phyloP scores from a whole-genome alignment of 1,140 invertebrate species.

The Aphis gossypii region DNA sequence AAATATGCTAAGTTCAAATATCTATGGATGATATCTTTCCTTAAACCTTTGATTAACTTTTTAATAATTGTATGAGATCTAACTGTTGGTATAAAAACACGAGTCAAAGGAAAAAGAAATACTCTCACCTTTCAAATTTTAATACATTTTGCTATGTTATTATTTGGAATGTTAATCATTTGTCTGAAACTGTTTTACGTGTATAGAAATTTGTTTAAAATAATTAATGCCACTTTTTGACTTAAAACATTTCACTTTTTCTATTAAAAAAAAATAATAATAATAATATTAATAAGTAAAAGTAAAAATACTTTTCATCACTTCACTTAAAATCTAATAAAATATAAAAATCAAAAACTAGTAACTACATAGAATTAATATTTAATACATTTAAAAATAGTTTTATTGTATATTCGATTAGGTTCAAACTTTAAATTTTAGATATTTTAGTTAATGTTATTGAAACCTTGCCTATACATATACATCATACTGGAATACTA shows the following conservation, averaged over 20 bases:
- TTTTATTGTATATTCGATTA: not conserved
- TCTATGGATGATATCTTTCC: too few relatives aligned
- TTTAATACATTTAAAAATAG: not conserved
- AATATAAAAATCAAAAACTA: not conserved
- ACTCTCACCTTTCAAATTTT: too few relatives aligned
- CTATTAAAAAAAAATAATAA: not conserved
- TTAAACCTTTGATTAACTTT: too few relatives aligned
- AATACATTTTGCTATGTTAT: too few relatives aligned
- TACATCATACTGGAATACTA: not conserved
- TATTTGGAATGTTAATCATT: too few relatives aligned
- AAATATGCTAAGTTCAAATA: too few relatives aligned
- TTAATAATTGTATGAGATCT: too few relatives aligned
- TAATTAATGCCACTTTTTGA: not conserved
- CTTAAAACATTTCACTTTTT: too few relatives aligned
- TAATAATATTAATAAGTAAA: not conserved
- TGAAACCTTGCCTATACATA: not conserved
- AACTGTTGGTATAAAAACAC: too few relatives aligned
- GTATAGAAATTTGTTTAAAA: not conserved
- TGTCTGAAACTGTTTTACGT: not conserved
- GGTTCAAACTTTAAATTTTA: not conserved
- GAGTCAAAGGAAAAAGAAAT: too few relatives aligned
- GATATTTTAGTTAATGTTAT: not conserved
- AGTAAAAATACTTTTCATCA: not conserved
- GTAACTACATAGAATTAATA: not conserved
- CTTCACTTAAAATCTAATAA: too few relatives aligned